Base-by-base conservation (phyloP, 2,888 invertebrate genomes). In the Gandaritis pyraliata region DNA sequence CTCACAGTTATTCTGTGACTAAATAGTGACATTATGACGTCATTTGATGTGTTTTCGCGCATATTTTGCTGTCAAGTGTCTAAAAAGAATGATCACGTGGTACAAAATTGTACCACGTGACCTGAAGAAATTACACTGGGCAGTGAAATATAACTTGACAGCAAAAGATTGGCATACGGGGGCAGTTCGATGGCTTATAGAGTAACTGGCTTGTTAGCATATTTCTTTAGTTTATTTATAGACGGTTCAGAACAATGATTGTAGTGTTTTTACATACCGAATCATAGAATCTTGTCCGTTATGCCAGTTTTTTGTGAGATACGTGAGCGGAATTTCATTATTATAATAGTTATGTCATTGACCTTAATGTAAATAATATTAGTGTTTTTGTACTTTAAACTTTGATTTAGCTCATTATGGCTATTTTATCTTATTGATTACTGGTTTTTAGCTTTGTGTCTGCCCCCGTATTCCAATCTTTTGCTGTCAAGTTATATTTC, bases 271-370 rank as follows among this genome's bases (percentile, higher is more conserved):
- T 52, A 56, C 36, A 50, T 47, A 48, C 46, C 18, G 13, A 16
- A 45, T 15, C 58, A 53, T 43, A 62, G 58, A 65, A 66, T 70
- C 59, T 64, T 63, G 62, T 63, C 68, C 64, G 68, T 61, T 66
- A 33, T 33, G 30, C 4, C 62, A 61, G 58, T 66, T 71, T 70
- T 70, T 69, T 70, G 64, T 65, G 52, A 52, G 6, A 47, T 71
- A 69, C 70, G 70, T 64, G 67, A 61, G 48, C 43, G 0, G 59
- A 48, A 39, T 65, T 43, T 55, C 51, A 67, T 43, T 43, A 67
- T 43, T 16, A 71, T 62, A 61, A 64, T 13, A 39, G 47, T 33
- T 47, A 46, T 62, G 70, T 70, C 68, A 65, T 49, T 54, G 70
- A 65, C 66, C 70, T 68, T 58, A 43, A 53, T 68, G 58, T 57